These are phyloP conservation scores for Entomobrya proxima DNA, from an alignment of 2,888 invertebrate species.

Conservation along the genomic window DNA sequence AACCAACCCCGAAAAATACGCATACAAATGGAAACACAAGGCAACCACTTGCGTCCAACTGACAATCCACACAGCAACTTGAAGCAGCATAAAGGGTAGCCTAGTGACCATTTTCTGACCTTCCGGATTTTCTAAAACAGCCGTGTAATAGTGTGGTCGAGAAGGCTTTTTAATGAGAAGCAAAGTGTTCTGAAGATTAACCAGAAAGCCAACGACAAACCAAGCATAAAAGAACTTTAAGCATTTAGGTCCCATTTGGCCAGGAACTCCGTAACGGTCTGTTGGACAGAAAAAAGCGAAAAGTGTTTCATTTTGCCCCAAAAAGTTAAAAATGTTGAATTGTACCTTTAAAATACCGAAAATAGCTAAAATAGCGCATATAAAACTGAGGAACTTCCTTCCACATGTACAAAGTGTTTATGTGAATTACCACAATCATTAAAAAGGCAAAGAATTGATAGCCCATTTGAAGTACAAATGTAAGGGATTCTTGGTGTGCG, in stretches of 20 bases:
- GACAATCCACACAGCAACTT: conserved; percentile 15
- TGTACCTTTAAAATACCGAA: conserved; percentile 22
- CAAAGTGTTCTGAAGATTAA: conserved; percentile 39
- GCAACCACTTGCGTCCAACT: conserved; percentile 24
- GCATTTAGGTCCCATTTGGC: conserved; percentile 29
- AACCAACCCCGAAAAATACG: conserved; percentile 5
- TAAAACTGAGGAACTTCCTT: conserved; percentile 7
- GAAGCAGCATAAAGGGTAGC: neutral
- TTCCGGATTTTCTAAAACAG: neutral
- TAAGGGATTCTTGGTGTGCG: neutral
- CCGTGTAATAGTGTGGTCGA: conserved; percentile 41
- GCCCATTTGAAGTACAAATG: conserved; percentile 8
- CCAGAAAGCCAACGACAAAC: conserved; percentile 8
- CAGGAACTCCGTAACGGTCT: neutral
- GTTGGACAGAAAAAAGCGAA: neutral
- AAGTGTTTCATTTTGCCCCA: neutral
- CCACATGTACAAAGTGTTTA: conserved; percentile 1
- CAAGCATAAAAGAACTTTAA: neutral
- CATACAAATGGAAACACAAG: conserved; percentile 25
- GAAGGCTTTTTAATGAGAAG: conserved; percentile 20
- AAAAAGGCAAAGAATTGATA: conserved; percentile 17
- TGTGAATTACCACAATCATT: conserved; percentile 19
- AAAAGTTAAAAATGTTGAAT: neutral
- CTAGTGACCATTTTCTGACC: neutral
- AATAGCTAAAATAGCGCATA: conserved; percentile 12